phyloP scores from a whole-genome alignment of 1,140 invertebrate genomes.

The Caerostris darwini region DNA sequence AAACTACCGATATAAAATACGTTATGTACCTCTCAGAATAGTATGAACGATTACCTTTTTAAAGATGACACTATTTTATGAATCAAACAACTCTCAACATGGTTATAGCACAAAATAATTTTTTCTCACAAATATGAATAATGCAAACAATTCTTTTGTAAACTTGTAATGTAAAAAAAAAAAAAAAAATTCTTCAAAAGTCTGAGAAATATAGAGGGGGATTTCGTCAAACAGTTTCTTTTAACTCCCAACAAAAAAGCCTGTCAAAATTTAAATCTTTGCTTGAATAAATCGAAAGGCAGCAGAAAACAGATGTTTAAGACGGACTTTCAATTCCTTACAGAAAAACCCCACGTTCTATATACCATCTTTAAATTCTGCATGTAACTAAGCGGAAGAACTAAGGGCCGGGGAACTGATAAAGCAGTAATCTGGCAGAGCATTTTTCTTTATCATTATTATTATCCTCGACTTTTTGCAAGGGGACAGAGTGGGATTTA shows the following conservation, averaged over 20 bases:
- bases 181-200: too few species aligned
- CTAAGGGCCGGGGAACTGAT: neutral
- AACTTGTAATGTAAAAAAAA: neutral
- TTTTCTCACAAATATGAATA: neutral
- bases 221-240: neutral
- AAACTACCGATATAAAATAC: too few species aligned
- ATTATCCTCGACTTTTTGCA: slow-evolving; percentile 6
- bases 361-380: neutral
- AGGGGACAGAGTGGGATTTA: slow-evolving; percentile 42
- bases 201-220: too few species aligned
- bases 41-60: too few species aligned
- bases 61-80: too few species aligned
- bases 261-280: neutral
- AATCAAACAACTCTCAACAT: too few species aligned
- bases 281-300: slow-evolving; percentile 14
- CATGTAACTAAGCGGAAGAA: neutral
- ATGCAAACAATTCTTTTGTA: neutral
- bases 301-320: neutral
- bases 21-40: too few species aligned
- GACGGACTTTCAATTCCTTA: neutral
- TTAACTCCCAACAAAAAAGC: neutral
- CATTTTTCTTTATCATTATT: slow-evolving; percentile 24
- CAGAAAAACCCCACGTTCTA: neutral
- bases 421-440: neutral
- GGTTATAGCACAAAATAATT: neutral